Evolutionary conservation across 2,888 invertebrate genomes (phyloP), one percentile per base, ranked within the genome.

Genomic region (Lacanobia wlatinum): DNA sequence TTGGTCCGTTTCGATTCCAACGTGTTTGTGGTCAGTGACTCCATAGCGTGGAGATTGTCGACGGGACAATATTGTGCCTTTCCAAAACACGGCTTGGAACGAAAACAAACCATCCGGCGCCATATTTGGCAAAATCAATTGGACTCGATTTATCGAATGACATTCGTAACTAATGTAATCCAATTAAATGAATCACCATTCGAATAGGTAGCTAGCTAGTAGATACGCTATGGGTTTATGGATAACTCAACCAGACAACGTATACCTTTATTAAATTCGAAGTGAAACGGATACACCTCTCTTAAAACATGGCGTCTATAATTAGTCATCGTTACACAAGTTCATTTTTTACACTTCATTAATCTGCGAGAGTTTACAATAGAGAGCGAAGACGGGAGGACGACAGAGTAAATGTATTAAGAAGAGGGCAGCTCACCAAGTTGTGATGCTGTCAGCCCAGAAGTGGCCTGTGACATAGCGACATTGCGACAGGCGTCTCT

Each of bases 271-370:
- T 62, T 70, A 64, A 72, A 72, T 63, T 53, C 60, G 18, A 63
- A 34, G 28, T 34, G 34, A 58, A 73, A 74, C 23, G 38, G 50
- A 58, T 18, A 63, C 48, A 48, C 1, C 12, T 43, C 58, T 61
- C 18, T n/a, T 16, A 65, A 73, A 79, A 69, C 70, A 73, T 77
- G 80, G 71, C 72, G 66, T 70, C 63, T 58, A 46, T 55, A 59
- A 83, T 84, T 70, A 61, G 78, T 86, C 84, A 84, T 83, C 84
- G 73, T 84, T 78, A 83, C 43, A 60, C 60, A 73, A 68, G 73
- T 74, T 60, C 56, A 63, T 52, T 76, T 34, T 74, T 71, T 73
- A 74, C 73, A 73, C 70, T 78, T 78, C 48, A 80, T 73, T 77
- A 82, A 66, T 76, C 40, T 18, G 21, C 9, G 67, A 61, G 56